Percentiles rank a stretch among this genome's conserved stretches.
Conservation (phyloP, 2,797 vertebrate genomes). For the Heterohyrax brucei region DNA sequence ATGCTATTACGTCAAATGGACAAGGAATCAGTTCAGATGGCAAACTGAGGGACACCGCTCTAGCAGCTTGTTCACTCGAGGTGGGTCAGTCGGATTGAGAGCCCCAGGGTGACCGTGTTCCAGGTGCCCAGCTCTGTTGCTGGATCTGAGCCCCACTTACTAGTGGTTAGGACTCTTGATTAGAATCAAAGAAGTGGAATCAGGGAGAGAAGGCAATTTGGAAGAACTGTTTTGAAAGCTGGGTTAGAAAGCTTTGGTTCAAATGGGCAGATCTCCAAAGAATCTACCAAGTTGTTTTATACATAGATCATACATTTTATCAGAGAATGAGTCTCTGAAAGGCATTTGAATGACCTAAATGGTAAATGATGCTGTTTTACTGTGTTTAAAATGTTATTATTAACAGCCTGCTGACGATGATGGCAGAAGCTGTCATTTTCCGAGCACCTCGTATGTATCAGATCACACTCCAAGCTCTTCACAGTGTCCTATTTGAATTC, state of each 20-base stretch:
- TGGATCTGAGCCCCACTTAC: not conserved
- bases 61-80: not conserved
- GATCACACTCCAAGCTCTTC: not conserved
- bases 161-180: not conserved
- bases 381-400: conserved; percentile 38
- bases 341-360: conserved; percentile 33
- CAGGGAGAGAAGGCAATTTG: not conserved
- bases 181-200: not conserved
- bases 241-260: conserved; percentile 22
- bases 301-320: not conserved
- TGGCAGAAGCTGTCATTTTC: not conserved
- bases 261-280: conserved; percentile 48
- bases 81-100: not conserved
- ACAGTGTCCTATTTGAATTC: conserved; percentile 44
- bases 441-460: not conserved
- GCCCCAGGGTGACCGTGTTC: not conserved
- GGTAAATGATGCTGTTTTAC: conserved; percentile 22
- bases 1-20: not conserved
- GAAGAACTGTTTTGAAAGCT: not conserved
- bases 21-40: not conserved
- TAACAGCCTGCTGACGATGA: not conserved
- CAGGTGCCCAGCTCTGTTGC: not conserved
- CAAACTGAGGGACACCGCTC: not conserved
- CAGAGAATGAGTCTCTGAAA: conserved; percentile 24
- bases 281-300: not conserved